phyloP scores from a whole-genome alignment of 2,113 vertebrate genomes.

The Anhinga anhinga region DNA sequence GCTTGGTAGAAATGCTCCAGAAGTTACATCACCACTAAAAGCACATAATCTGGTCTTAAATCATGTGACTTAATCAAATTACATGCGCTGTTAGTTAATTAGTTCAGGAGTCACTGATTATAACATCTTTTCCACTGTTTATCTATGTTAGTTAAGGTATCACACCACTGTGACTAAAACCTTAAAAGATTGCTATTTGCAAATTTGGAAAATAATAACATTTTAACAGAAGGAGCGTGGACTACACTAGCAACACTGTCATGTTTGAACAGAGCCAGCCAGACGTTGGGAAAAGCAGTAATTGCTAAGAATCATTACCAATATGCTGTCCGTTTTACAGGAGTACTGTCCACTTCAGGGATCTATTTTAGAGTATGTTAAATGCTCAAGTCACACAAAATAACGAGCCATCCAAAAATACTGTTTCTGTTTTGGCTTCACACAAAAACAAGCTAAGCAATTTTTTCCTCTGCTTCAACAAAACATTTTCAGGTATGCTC shows the following conservation, averaged over 20 bases:
- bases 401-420: not conserved
- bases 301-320: not conserved
- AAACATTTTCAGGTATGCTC: not conserved
- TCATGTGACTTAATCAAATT: constrained; percentile 74
- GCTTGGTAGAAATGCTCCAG: not conserved
- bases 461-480: not conserved
- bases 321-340: not conserved
- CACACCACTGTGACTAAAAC: not conserved
- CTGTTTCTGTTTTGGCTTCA: not conserved
- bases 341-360: not conserved
- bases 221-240: not conserved
- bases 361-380: not conserved
- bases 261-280: not conserved
- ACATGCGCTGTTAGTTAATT: constrained; percentile 73
- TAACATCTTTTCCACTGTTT: constrained; percentile 25
- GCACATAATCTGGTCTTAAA: constrained; percentile 60
- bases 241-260: not conserved
- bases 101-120: constrained; percentile 56
- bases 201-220: not conserved
- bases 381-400: not conserved
- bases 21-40: constrained; percentile 53
- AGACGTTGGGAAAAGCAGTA: not conserved
- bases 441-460: not conserved
- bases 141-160: not conserved
- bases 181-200: not conserved